A percentile compares a stretch with the other conserved stretches of the same genome.
Evolutionary conservation across 1,140 invertebrate genomes (phyloP).

Genomic region (Caenorhabditis elegans): DNA sequence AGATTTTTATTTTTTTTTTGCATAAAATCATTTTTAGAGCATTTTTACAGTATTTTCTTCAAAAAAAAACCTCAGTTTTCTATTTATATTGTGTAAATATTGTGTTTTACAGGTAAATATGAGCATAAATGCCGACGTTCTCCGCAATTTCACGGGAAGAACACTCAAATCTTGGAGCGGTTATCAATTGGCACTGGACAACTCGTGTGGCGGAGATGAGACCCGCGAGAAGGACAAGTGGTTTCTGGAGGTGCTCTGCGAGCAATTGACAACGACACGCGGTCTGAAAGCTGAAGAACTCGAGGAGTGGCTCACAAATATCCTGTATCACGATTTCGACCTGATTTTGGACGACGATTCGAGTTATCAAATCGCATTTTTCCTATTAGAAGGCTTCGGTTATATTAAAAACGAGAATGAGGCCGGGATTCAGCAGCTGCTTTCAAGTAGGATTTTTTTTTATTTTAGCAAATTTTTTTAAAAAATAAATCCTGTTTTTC

Average conservation of each 20-base stretch:
- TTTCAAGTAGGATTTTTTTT: not conserved
- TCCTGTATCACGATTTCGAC: constrained; percentile 45
- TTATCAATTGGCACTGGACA: constrained; percentile 30
- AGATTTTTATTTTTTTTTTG: not conserved
- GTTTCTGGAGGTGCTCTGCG: constrained; percentile 30
- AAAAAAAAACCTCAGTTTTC: too few relatives aligned
- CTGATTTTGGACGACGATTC: constrained; percentile 42
- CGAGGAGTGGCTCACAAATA: constrained; percentile 26
- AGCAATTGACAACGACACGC: constrained; percentile 23
- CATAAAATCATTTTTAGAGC: not conserved
- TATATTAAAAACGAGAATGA: constrained; percentile 36
- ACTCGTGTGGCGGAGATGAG: constrained; percentile 13
- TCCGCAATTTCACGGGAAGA: not conserved
- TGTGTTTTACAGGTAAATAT: not conserved
- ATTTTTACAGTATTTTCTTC: too few relatives aligned
- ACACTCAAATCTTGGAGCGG: constrained; percentile 9
- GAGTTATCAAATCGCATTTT: constrained; percentile 9
- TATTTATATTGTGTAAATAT: too few relatives aligned
- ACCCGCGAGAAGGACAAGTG: constrained; percentile 35
- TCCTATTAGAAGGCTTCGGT: constrained; percentile 36
- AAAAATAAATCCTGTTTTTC: not conserved
- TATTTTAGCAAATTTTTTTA: not conserved
- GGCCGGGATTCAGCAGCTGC: constrained; percentile 10
- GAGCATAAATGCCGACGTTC: not conserved
- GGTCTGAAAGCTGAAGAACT: constrained; percentile 37